Percentiles rank a stretch among this genome's conserved stretches.
Evolutionary conservation across 2,113 vertebrate species (phyloP).

Genomic region (Heterochromis multidens): DNA sequence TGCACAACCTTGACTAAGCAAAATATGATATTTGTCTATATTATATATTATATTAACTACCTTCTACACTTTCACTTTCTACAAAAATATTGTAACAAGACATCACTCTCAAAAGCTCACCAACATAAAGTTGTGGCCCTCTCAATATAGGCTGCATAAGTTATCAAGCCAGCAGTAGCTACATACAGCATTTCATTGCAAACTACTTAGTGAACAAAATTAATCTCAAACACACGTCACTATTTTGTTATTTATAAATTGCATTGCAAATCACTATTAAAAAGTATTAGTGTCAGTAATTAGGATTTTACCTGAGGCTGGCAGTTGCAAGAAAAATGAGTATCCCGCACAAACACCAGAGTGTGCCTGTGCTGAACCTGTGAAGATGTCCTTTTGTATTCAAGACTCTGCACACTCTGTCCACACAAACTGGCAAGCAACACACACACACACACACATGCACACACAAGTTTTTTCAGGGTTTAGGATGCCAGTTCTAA

Average conservation of each 20-base stretch:
- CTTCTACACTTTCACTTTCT: neutral
- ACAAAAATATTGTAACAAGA: neutral
- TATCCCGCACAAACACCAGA: constrained; percentile 25
- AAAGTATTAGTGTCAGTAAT: neutral
- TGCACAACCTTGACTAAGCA: neutral
- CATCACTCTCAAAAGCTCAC: neutral
- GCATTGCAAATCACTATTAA: neutral
- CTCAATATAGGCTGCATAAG: neutral
- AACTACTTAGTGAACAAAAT: neutral
- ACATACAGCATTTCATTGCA: neutral
- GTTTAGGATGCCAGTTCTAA: neutral
- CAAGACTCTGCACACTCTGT: constrained; percentile 29
- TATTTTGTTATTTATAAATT: neutral
- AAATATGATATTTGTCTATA: neutral
- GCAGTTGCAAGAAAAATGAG: constrained; percentile 11
- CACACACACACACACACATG: neutral
- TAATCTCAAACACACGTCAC: neutral
- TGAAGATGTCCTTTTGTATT: constrained; percentile 53
- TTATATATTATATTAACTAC: neutral
- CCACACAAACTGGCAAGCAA: constrained; percentile 19
- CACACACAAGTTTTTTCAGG: neutral
- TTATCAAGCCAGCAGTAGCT: neutral
- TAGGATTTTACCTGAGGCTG: constrained; percentile 57
- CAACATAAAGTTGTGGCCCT: neutral
- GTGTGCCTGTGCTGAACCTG: constrained; percentile 19